Evolutionary conservation across 2,797 vertebrate species (phyloP).

Genomic region (Crenuchus spilurus): DNA sequence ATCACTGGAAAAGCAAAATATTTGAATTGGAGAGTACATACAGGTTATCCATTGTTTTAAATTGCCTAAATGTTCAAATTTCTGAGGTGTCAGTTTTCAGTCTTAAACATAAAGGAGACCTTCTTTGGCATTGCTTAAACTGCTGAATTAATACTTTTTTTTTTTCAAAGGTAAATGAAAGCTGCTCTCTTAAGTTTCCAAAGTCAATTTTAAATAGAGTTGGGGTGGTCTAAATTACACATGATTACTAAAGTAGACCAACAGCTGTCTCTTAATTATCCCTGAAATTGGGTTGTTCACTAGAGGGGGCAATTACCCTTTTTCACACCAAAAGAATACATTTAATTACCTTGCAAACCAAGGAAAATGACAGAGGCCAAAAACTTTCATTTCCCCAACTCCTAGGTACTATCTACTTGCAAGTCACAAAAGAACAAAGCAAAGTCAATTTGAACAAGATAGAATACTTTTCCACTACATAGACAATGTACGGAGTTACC

Average conservation of each 20-base stretch:
- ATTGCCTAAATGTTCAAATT: too few species aligned
- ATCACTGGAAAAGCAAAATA: too few species aligned
- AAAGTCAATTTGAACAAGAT: too few species aligned
- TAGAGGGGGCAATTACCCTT: conserved; percentile 21
- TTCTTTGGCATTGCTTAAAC: too few species aligned
- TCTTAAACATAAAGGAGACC: too few species aligned
- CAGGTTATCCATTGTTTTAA: too few species aligned
- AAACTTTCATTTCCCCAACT: not conserved
- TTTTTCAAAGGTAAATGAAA: not conserved
- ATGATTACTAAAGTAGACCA: conserved; percentile 15
- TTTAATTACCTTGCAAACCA: conserved; percentile 21
- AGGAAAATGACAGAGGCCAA: not conserved
- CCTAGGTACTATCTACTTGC: not conserved
- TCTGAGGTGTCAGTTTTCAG: too few species aligned
- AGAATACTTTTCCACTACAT: too few species aligned
- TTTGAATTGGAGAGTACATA: too few species aligned
- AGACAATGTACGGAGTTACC: too few species aligned
- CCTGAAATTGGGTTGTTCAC: conserved; percentile 14
- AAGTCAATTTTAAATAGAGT: conserved; percentile 14
- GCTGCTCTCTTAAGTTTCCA: not conserved
- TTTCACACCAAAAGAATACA: conserved; percentile 8
- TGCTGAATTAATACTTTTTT: too few species aligned
- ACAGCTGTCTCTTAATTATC: conserved; percentile 30
- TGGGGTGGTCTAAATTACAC: conserved; percentile 2
- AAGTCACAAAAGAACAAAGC: not conserved